Conservation (phyloP, 2,888 invertebrate genomes). For the Lottia scabra region DNA sequence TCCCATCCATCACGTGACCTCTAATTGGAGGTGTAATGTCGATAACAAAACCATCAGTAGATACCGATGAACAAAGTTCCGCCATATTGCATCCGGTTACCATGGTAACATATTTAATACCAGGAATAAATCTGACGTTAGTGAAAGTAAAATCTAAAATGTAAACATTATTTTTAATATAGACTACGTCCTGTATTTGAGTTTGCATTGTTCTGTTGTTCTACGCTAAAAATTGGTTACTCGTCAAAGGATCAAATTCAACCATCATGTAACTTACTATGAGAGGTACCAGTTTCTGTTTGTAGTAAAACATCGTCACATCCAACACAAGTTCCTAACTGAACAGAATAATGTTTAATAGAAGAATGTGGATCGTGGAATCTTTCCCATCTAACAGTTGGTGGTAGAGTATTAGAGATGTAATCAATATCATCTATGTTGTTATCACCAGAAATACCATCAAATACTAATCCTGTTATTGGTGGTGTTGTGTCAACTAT, state of each 20-base stretch:
- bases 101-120: conserved; percentile 27
- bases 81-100: conserved; percentile 47
- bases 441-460: conserved; percentile 7
- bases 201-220: too few relatives aligned
- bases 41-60: conserved; percentile 46
- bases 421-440: conserved; percentile 27
- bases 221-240: too few relatives aligned
- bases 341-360: conserved; percentile 33
- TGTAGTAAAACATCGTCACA: conserved; percentile 30
- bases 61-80: conserved; percentile 36
- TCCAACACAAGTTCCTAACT: conserved; percentile 34
- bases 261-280: conserved; percentile 14
- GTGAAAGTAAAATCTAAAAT: background rate
- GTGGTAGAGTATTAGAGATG: conserved; percentile 21
- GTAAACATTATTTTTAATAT: background rate
- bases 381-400: conserved; percentile 36
- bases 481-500: conserved; percentile 18
- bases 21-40: conserved; percentile 42
- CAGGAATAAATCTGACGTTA: background rate
- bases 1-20: conserved; percentile 44
- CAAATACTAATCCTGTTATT: conserved; percentile 10
- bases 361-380: conserved; percentile 34
- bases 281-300: conserved; percentile 22
- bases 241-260: too few relatives aligned
- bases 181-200: too few relatives aligned